Conservation (phyloP, 2,113 vertebrate genomes). For the Vanacampus margaritifer region DNA sequence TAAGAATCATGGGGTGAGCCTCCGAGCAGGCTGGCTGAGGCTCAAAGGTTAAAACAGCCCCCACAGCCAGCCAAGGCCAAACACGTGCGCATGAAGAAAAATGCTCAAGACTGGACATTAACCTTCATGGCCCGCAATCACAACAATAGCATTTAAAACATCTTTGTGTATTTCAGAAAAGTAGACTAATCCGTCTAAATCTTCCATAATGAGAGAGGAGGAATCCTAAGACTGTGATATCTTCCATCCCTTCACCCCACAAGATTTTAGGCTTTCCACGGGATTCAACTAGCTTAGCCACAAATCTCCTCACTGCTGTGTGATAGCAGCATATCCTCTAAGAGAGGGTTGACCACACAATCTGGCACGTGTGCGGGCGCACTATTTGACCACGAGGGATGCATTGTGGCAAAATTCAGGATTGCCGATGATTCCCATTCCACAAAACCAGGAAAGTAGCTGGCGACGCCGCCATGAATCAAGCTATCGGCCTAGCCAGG, state of each 20-base stretch:
- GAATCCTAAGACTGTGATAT: slow-evolving; percentile 72
- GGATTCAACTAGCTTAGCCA: slow-evolving; percentile 71
- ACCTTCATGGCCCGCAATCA: slow-evolving; percentile 41
- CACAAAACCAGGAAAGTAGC: slow-evolving; percentile 48
- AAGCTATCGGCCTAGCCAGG: slow-evolving; percentile 49
- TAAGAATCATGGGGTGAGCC: slow-evolving; percentile 57
- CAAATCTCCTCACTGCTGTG: slow-evolving; percentile 68
- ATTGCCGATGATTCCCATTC: slow-evolving; percentile 65
- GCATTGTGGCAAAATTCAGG: slow-evolving; percentile 43
- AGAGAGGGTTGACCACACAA: slow-evolving; percentile 51
- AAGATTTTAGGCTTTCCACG: slow-evolving; percentile 71
- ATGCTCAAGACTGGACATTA: slow-evolving; percentile 49
- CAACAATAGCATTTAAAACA: slow-evolving; percentile 65
- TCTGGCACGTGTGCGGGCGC: slow-evolving; percentile 41
- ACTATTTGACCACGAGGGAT: slow-evolving; percentile 63
- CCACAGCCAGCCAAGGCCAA: slow-evolving; percentile 12
- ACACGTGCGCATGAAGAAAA: slow-evolving; percentile 21
- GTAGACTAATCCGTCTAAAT: slow-evolving; percentile 70
- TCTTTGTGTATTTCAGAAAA: slow-evolving; percentile 61
- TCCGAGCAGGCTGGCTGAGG: slow-evolving; percentile 41
- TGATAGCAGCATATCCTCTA: slow-evolving; percentile 54
- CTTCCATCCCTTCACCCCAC: slow-evolving; percentile 65
- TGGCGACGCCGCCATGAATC: slow-evolving; percentile 62
- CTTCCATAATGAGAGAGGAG: slow-evolving; percentile 66
- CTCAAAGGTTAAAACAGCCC: slow-evolving; percentile 39